Evolutionary conservation across 2,888 invertebrate species (phyloP), one percentile per base, ranked within the genome.

Genomic region (Drosophila incognita): DNA sequence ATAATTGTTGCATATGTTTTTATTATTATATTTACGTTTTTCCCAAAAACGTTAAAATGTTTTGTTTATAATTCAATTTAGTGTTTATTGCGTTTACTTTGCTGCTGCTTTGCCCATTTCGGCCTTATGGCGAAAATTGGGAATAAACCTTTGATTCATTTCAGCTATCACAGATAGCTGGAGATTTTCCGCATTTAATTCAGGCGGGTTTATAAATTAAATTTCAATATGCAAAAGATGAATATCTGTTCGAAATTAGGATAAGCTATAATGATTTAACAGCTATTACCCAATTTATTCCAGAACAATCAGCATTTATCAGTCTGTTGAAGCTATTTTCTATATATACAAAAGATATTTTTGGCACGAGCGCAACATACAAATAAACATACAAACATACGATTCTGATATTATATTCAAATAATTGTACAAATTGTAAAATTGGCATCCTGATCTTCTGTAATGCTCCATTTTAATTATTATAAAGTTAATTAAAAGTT

Each of bases 31-130:
- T 80, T 80, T 80, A 80, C 77, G 40, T 75, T 70, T 76, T 53
- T 60, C 51, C 70, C 68, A 70, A 75, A 87, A 73, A 64, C 67
- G 73, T 67, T 72, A 24, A 68, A 74, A 21, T 59, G 49, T 56
- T 68, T 69, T 82, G 79, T 68, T 82, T 81, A 74, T 79, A 69
- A 69, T 75, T 64, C 46, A 82, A 69, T 75, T 79, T 69, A 67
- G 54, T 72, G 49, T 69, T 60, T 64, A 79, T 79, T 67, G 56
- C 64, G 59, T 51, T 63, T 64, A 53, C 54, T 63, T 61, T 71
- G 48, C 24, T 51, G 38, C 40, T 57, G 65, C 53, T 38, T 54
- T 54, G 54, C 49, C 13, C n/a, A 61, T 57, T 71, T 31, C 36
- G 40, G 46, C 40, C 59, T 49, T 33, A n/a, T 46, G 27, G 21